phyloP scores from a whole-genome alignment of 2,113 vertebrate genomes.

The Scopus umbretta region DNA sequence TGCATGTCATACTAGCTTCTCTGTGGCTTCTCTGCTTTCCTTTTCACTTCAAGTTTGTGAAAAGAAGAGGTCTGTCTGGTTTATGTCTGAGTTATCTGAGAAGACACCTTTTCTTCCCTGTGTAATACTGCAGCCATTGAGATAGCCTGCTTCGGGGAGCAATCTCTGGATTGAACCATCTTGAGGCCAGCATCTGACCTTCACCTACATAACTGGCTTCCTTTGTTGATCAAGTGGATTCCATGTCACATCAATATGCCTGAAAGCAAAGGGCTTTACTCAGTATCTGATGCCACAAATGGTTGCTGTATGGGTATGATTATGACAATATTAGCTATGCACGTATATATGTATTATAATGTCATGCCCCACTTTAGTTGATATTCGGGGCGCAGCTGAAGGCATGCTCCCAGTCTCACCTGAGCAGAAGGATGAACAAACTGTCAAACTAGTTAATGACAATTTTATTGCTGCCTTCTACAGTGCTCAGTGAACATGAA shows the following conservation, averaged over 20 bases:
- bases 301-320: not conserved
- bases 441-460: not conserved
- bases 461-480: not conserved
- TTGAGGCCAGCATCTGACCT: not conserved
- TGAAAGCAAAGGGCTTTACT: not conserved
- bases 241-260: not conserved
- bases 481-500: not conserved
- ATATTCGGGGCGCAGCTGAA: not conserved
- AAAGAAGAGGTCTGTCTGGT: not conserved
- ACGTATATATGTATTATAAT: not conserved
- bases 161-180: accelerated
- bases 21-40: not conserved
- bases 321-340: not conserved
- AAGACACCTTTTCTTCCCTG: not conserved
- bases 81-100: not conserved
- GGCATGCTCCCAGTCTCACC: not conserved
- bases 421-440: not conserved
- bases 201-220: not conserved
- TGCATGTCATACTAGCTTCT: not conserved
- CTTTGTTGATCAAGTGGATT: not conserved
- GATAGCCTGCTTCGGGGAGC: not conserved
- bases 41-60: not conserved
- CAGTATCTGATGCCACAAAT: not conserved
- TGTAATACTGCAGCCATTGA: not conserved
- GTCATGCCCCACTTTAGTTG: not conserved